These are phyloP conservation scores for Hypothenemus hampei DNA, from an alignment of 1,140 invertebrate genomes.

Conservation along the genomic window DNA sequence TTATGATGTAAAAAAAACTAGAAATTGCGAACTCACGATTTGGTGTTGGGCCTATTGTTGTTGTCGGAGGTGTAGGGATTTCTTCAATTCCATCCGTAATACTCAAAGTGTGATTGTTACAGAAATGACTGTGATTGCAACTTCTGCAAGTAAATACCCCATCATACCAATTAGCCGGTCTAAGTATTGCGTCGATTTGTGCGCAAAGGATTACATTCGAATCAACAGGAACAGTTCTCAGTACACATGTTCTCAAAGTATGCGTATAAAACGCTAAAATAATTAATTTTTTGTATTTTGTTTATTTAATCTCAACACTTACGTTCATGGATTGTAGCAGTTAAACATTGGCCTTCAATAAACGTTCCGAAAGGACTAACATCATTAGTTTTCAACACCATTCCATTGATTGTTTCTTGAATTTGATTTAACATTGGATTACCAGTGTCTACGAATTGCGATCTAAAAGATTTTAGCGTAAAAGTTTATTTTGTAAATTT, in stretches of 20 bases:
- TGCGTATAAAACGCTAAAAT: background rate
- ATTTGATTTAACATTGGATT: background rate
- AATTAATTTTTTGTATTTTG: background rate
- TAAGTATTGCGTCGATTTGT: background rate
- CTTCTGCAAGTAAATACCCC: background rate
- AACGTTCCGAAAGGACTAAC: background rate
- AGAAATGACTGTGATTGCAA: background rate
- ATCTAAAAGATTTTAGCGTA: no score
- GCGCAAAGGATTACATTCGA: background rate
- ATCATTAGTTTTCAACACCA: background rate
- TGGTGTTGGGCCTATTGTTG: no score
- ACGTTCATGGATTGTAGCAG: constrained; percentile 1
- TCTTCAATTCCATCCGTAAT: background rate
- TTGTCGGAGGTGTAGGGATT: no score
- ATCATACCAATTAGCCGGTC: background rate
- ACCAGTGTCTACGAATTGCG: background rate
- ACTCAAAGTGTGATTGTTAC: background rate
- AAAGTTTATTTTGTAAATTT: no score
- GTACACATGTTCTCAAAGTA: background rate
- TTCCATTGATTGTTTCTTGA: background rate
- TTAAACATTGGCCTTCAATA: background rate
- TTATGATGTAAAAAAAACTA: no score
- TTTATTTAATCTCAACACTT: background rate
- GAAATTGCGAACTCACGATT: no score
- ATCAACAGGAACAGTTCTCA: background rate